A percentile compares a stretch with the other conserved stretches of the same genome.
Conservation (phyloP, 30 jellyfish, hydroid and myxozoan species). For the Aurelia coerulea region DNA sequence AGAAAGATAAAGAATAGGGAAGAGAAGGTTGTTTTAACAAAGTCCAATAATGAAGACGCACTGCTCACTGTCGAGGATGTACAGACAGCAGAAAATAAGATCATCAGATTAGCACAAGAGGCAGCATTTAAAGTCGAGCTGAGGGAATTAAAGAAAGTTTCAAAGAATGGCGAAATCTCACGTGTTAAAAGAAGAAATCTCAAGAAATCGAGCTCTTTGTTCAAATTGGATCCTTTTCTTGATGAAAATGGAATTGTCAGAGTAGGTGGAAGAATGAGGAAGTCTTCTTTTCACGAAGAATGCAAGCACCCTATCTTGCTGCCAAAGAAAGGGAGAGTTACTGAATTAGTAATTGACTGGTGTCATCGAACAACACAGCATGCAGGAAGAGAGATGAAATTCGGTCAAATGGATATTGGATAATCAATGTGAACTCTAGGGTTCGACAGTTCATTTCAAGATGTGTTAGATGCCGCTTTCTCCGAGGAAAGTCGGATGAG, state of each 20-base stretch:
- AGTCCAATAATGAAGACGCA: conserved; percentile 11
- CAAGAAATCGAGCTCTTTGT: conserved; percentile 19
- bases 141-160: conserved; percentile 17
- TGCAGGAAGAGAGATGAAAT: conserved; percentile 35
- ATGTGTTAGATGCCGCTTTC: conserved; percentile 46
- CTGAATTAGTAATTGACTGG: conserved; percentile 6
- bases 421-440: conserved; percentile 14
- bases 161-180: conserved; percentile 10
- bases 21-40: background rate
- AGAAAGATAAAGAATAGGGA: background rate
- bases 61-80: background rate
- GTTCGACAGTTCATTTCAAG: conserved; percentile 35
- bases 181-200: conserved; percentile 18
- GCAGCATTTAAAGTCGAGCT: conserved; percentile 19
- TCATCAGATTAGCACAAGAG: conserved; percentile 16
- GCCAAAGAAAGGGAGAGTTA: conserved; percentile 14
- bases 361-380: conserved; percentile 31
- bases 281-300: conserved; percentile 7
- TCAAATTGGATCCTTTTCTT: conserved; percentile 30
- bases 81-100: background rate
- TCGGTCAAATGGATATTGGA: conserved; percentile 35
- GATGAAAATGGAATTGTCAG: conserved; percentile 20
- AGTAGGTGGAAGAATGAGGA: conserved; percentile 30
- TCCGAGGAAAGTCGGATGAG: conserved; percentile 6
- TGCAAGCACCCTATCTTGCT: conserved; percentile 39